Evolutionary conservation across 2,113 vertebrate species (phyloP).

Genomic region (Parotia lawesii): DNA sequence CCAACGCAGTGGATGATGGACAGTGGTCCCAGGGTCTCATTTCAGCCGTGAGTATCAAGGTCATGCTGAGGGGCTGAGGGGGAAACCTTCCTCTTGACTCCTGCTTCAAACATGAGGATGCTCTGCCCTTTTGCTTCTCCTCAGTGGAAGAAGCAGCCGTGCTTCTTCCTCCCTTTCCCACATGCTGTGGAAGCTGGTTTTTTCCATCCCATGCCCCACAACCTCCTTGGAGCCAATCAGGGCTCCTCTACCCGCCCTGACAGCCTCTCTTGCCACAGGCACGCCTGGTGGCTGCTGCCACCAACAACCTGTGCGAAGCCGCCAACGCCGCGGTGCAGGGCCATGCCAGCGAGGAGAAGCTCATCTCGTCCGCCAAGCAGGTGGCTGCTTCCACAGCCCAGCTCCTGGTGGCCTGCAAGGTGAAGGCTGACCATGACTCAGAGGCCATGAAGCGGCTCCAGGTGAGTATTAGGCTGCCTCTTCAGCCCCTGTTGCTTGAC

Average conservation of each 20-base stretch:
- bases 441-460: constrained; percentile 98
- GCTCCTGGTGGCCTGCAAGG: constrained; percentile 96
- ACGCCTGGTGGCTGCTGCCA: constrained; percentile 95
- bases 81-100: not conserved
- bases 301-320: constrained; percentile 94
- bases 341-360: constrained; percentile 97
- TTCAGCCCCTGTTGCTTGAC: not conserved
- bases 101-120: not conserved
- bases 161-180: not conserved
- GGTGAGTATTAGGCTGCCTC: constrained; percentile 66
- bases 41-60: constrained; percentile 87
- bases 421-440: constrained; percentile 96
- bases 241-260: not conserved
- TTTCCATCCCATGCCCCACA: not conserved
- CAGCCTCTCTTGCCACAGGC: constrained; percentile 73
- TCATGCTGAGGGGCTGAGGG: not conserved
- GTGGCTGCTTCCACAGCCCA: constrained; percentile 98
- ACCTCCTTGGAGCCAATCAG: rapidly evolving
- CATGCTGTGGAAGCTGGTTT: not conserved
- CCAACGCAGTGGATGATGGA: constrained; percentile 93
- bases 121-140: not conserved
- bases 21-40: constrained; percentile 99
- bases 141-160: not conserved
- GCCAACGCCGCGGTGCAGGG: constrained; percentile 97
- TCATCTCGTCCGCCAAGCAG: constrained; percentile 97